Percentiles rank a stretch among this genome's conserved stretches.
Evolutionary conservation across 2,113 vertebrate genomes (phyloP).

Genomic region (Noctilio leporinus): DNA sequence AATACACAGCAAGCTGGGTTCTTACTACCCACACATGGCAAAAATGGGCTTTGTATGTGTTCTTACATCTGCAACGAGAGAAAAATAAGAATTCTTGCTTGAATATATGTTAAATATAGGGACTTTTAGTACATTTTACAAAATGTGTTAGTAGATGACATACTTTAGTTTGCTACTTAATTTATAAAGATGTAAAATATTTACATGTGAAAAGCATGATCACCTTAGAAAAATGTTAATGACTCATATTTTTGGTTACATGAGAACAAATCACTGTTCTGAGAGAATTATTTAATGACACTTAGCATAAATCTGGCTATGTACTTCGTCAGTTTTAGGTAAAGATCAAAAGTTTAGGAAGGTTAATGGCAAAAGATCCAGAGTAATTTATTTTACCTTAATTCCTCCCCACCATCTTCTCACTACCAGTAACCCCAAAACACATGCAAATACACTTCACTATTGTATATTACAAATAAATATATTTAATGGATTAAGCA

Average conservation of each 20-base stretch:
- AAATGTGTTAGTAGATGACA: background rate
- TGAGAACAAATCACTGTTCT: background rate
- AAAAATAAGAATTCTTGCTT: background rate
- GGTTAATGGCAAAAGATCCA: background rate
- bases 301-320: background rate
- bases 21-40: background rate
- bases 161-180: background rate
- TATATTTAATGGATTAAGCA: background rate
- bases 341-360: background rate
- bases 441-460: background rate
- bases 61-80: background rate
- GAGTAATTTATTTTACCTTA: background rate
- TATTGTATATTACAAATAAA: background rate
- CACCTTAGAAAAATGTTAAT: background rate
- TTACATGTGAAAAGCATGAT: slow-evolving; percentile 5
- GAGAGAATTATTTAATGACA: background rate
- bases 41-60: background rate
- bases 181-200: background rate
- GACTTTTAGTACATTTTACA: background rate
- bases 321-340: background rate
- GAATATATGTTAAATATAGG: background rate
- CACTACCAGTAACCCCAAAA: background rate
- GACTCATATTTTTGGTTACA: background rate
- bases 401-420: background rate
- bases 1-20: background rate